Base-by-base conservation (phyloP, 2,113 vertebrate genomes). In the Prochilodus magdalenae region DNA sequence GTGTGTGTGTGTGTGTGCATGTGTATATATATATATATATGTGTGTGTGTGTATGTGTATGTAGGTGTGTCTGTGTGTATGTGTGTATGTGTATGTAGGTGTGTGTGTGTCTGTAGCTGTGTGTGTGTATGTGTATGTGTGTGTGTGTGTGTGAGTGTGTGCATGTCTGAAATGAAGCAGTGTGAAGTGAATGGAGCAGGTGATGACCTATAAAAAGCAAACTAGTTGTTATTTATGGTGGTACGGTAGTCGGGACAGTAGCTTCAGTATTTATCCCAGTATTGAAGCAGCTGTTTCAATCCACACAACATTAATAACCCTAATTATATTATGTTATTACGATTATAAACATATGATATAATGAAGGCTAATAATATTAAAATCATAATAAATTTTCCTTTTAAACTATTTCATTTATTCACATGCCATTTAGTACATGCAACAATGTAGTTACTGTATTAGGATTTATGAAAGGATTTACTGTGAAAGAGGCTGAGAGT, bases 171-270 rank as follows among this genome's bases (percentile, higher is more conserved):
- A 73, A 5, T 30, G 51, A 73, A 33, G 20, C 72, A 24, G 26
- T 29, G 47, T 51, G 53, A 14, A 73, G 11, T 55, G 49, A 73
- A 33, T 73, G n/a, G 72, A n/a, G 51, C 29, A 33, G 72, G 29
- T 40, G 73, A 75, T 75, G 14, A 15, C 2, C 49, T 51, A 51
- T 51, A 51, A 51, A 18, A 16, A 15, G 11, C 20, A n/a, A 20
- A n/a, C 20, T n/a, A 15, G 53, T n/a, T 57, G 20, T 57, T 22
- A 57, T 57, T 57, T 22, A 57, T 57, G 5, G 53, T 44, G 11
- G 4, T 22, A 57, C n/a, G 5, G 53, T 44, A 44, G 4, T 44
- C 40, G 11, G 40, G 1, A 10, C 53, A n/a, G 53, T 5, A n/a
- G 18, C 15, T 5, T 57, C 53, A 57, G 53, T 55, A 18, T 16